A percentile compares a stretch with the other conserved stretches of the same genome.
These are phyloP conservation scores for Tribolium madens DNA, from an alignment of 1,140 invertebrate species.

Conservation along the genomic window DNA sequence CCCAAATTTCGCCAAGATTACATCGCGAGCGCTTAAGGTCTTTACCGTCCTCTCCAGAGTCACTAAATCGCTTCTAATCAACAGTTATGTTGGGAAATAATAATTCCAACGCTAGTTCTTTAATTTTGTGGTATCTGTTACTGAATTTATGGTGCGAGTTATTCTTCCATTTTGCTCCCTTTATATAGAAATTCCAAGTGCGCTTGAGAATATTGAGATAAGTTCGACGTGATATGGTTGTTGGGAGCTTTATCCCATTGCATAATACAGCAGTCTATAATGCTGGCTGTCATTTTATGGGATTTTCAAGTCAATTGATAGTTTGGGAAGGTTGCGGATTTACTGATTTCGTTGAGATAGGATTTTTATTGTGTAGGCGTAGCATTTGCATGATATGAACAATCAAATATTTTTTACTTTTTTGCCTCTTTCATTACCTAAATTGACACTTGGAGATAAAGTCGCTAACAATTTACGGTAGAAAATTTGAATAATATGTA, in stretches of 20 bases:
- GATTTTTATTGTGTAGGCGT: not conserved
- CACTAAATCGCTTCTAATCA: not conserved
- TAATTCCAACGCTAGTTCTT: not conserved
- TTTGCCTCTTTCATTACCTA: not conserved
- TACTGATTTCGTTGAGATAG: not conserved
- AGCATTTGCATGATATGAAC: not conserved
- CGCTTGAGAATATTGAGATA: conserved; percentile 29
- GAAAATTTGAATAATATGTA: not conserved
- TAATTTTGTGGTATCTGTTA: not conserved
- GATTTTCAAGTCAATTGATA: conserved; percentile 34
- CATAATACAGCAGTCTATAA: conserved; percentile 31
- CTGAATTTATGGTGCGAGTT: not conserved
- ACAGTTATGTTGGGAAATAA: not conserved
- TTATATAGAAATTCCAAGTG: conserved; percentile 22
- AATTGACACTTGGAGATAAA: not conserved
- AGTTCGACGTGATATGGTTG: conserved; percentile 38
- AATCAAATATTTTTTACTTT: not conserved
- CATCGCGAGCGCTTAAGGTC: not conserved
- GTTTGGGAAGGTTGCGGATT: conserved; percentile 3
- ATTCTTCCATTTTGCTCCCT: conserved; percentile 22
- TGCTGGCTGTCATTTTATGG: conserved; percentile 26
- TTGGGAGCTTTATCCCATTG: conserved; percentile 31
- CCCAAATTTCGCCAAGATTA: conserved; percentile 33
- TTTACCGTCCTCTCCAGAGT: not conserved
- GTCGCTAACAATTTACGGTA: not conserved